Evolutionary conservation across 2,888 invertebrate species (phyloP).

Genomic region (Nymphalis c-album): DNA sequence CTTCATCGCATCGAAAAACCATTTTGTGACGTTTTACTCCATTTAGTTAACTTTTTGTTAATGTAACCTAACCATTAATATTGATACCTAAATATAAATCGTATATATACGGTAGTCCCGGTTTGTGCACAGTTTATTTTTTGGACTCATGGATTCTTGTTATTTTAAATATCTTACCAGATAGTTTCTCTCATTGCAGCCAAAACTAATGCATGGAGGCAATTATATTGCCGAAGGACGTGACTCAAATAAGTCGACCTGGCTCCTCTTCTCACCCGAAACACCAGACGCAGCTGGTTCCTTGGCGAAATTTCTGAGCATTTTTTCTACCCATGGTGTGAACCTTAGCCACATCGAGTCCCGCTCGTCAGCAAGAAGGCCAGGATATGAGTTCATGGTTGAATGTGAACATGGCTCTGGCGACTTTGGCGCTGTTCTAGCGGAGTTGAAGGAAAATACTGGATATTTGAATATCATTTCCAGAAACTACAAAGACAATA

Average conservation of each 20-base stretch:
- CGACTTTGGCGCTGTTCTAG: conserved; percentile 87
- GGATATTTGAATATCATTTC: conserved; percentile 94
- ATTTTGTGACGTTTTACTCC: too few relatives aligned
- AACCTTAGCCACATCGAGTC: conserved; percentile 97
- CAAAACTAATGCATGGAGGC: conserved; percentile 89
- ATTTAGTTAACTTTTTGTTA: too few relatives aligned
- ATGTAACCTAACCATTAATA: too few relatives aligned
- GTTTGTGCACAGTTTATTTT: too few relatives aligned
- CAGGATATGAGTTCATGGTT: conserved; percentile 96
- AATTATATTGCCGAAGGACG: conserved; percentile 91
- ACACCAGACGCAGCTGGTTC: conserved; percentile 91
- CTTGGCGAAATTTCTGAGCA: conserved; percentile 91
- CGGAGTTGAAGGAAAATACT: conserved; percentile 85
- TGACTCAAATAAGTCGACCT: conserved; percentile 88
- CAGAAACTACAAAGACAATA: conserved; percentile 91
- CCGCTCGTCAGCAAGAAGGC: conserved; percentile 88
- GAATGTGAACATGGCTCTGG: conserved; percentile 91
- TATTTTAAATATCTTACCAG: too few relatives aligned
- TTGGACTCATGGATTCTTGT: too few relatives aligned
- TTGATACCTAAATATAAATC: too few relatives aligned
- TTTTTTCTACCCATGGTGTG: conserved; percentile 91
- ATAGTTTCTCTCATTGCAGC: conserved; percentile 74
- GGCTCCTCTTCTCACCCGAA: conserved; percentile 92
- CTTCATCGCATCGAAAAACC: too few relatives aligned
- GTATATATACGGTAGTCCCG: too few relatives aligned